Evolutionary conservation across 2,888 invertebrate species (phyloP), one percentile per base, ranked within the genome.

Genomic region (Halictus quadricinctus): DNA sequence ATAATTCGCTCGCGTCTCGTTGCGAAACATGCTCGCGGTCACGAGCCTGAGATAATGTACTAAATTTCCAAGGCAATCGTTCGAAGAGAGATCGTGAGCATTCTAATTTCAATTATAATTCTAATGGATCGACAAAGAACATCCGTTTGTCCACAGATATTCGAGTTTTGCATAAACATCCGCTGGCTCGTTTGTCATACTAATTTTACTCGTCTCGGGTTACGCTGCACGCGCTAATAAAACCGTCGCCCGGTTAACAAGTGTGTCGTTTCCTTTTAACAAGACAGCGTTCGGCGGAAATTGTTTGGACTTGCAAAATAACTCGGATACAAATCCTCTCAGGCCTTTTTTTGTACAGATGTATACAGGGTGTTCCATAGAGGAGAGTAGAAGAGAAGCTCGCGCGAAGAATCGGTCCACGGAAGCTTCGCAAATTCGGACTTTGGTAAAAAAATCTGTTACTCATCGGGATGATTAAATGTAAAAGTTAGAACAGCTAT

Each of bases 291-390:
- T 43, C 36, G 21, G 70, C 43, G 25, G 76, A 64, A 41, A 81
- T 83, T 79, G 81, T 87, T 90, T 87, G 86, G 81, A 88, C 89
- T 87, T 87, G 88, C 72, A 74, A 89, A 90, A 90, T 84, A 77
- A 86, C 77, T 78, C 72, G 48, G 78, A 79, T 84, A 69, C 76
- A 83, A 86, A 86, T 86, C 76, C 70, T 81, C 70, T 64, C 89
- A 90, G 89, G 85, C 88, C 88, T 83, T 88, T 88, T 88, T 88
- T 85, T 85, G 83, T 85, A 85, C 83, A 81, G 79, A 72, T 83
- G 70, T 76, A 60, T 43, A 70, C 70, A 70, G 70, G n/a, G 6
- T 13, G 13, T 70, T 41, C 43, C 70, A 43, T 15, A 13, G 36
- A 6, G 70, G 6, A 70, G 21, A n/a, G 13, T n/a, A 13, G 13